phyloP scores from a whole-genome alignment of 2,797 vertebrate genomes.

The Podargus strigoides region DNA sequence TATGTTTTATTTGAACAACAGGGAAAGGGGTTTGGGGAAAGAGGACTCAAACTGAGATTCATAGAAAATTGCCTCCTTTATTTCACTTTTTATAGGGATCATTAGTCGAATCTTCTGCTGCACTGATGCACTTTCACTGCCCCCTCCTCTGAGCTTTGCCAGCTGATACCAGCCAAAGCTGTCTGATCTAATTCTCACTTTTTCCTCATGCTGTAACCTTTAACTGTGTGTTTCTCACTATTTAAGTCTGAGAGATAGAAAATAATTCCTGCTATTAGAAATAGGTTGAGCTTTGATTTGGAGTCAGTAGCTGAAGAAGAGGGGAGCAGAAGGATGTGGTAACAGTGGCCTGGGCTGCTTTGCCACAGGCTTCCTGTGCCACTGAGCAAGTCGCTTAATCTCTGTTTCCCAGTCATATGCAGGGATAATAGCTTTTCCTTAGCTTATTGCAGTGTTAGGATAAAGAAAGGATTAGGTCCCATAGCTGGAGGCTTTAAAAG shows the following conservation, averaged over 20 bases:
- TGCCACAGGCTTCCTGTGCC: neutral
- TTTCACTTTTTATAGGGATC: neutral
- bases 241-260: neutral
- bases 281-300: neutral
- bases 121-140: neutral
- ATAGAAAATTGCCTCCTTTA: neutral
- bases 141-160: neutral
- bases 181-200: neutral
- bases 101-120: neutral
- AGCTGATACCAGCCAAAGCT: neutral
- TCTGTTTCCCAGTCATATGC: neutral
- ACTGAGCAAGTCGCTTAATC: neutral
- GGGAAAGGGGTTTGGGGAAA: neutral
- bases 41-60: neutral
- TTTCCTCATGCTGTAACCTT: neutral
- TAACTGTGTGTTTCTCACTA: neutral
- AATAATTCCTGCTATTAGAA: neutral
- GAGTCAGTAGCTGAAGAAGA: neutral
- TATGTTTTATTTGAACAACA: neutral
- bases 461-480: neutral
- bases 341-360: neutral
- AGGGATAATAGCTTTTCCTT: neutral
- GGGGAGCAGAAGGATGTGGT: neutral
- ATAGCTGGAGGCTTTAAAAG: neutral
- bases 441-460: neutral